A percentile compares a stretch with the other conserved stretches of the same genome.
Evolutionary conservation across 1,140 invertebrate genomes (phyloP).

Genomic region (Ceratina japonica): DNA sequence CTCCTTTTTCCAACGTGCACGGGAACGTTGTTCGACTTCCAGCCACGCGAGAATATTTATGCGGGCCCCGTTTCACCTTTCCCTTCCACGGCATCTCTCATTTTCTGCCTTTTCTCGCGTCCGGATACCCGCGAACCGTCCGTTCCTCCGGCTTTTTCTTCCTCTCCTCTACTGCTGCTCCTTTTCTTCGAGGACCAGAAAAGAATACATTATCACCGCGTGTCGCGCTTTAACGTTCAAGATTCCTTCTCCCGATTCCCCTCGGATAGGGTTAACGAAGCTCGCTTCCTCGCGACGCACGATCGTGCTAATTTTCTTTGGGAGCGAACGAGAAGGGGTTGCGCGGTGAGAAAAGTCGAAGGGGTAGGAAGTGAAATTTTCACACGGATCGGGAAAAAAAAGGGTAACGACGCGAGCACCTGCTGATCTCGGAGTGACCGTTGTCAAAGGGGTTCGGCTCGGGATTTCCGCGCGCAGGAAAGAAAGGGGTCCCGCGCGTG

Average conservation of each 20-base stretch:
- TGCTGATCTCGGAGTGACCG: conserved; percentile 38
- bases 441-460: conserved; percentile 11
- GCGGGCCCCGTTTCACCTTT: conserved; percentile 5
- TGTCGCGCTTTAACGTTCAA: not conserved
- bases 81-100: conserved; percentile 15
- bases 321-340: not conserved
- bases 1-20: conserved; percentile 19
- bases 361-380: conserved; percentile 45
- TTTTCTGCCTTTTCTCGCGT: conserved; percentile 37
- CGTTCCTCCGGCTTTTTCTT: conserved; percentile 18
- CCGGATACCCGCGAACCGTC: conserved; percentile 34
- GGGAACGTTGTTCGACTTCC: not conserved
- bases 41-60: conserved; percentile 48
- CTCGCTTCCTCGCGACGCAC: not conserved
- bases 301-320: not conserved
- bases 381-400: conserved; percentile 60
- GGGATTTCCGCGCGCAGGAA: not conserved
- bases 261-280: conserved; percentile 9
- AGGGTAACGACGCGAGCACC: conserved; percentile 36
- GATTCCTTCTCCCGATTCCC: not conserved
- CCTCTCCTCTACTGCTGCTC: too few relatives aligned
- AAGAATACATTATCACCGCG: conserved; percentile 34
- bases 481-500: conserved; percentile 2
- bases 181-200: conserved; percentile 9
- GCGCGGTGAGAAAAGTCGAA: conserved; percentile 21